Evolutionary conservation across 2,888 invertebrate genomes (phyloP), one percentile per base, ranked within the genome.

Genomic region (Ariolimax columbianus): DNA sequence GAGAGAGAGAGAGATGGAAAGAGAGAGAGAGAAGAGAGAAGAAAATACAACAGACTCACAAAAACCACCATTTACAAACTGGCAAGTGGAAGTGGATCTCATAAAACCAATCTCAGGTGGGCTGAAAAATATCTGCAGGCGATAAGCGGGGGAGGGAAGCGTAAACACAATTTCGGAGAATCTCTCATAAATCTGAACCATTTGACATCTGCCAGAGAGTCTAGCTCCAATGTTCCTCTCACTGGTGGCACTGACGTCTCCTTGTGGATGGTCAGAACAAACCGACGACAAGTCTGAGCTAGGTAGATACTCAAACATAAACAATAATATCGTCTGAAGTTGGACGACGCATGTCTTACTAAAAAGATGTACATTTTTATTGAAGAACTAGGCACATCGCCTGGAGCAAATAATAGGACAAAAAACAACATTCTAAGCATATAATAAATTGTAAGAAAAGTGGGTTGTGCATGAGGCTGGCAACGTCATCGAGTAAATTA

Each of bases 181-280:
- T n/a, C n/a, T n/a, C 43, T 14, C 73, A 73, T 73, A 43, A 73
- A 73, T 73, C 73, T n/a, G n/a, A 23, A 6, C 40, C 33, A 33
- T 23, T 47, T 33, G 51, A 75, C 75, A 51, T 19, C 51, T 75
- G 33, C 47, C 75, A 51, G 33, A 75, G 4, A 47, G 30, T 75
- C 30, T 4, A 0, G 2, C 43, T 26, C 47, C 26, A 1, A 1
- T 70, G 36, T 19, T 36, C 23, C 23, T 38, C 38, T 38, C 36
- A 19, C 70, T 14, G 70, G 23, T 7, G 70, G 6, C 70, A 33
- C 70, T 66, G 70, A 38, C 70, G 2, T 43, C 40, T 72, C 43
- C 40, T n/a, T 40, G 23, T 26, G 38, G n/a, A 9, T 70, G 70
- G 38, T 23, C 70, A 38, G 36, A 70, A 70, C 38, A 70, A 70